phyloP scores from a whole-genome alignment of 2,113 vertebrate genomes.

The Vulpes lagopus region DNA sequence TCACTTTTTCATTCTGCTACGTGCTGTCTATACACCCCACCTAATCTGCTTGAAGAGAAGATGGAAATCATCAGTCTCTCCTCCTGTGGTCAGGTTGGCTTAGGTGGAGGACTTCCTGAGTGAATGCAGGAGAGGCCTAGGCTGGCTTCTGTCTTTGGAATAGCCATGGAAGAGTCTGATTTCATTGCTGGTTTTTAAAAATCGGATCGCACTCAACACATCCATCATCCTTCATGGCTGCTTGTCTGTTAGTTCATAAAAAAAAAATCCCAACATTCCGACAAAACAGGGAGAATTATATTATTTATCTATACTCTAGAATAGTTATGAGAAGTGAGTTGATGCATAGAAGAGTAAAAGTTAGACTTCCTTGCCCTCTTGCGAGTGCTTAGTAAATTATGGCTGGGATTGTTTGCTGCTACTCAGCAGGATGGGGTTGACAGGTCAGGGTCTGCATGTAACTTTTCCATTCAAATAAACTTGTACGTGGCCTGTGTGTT shows the following conservation, averaged over 20 bases:
- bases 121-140: background rate
- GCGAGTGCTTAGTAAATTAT: background rate
- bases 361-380: background rate
- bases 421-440: background rate
- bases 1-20: background rate
- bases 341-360: background rate
- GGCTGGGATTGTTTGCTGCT: background rate
- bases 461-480: constrained; percentile 23
- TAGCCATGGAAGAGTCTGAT: background rate
- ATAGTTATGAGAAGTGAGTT: background rate
- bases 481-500: background rate
- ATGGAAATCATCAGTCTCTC: background rate
- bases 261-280: background rate
- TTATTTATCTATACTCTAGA: background rate
- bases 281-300: background rate
- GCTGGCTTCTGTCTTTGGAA: background rate
- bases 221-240: background rate
- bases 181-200: constrained; percentile 9
- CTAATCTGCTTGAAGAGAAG: background rate
- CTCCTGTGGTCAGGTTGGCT: background rate
- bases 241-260: background rate
- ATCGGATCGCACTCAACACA: background rate
- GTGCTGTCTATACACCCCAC: background rate
- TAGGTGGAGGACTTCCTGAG: background rate
- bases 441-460: background rate